Evolutionary conservation across 2,888 invertebrate genomes (phyloP).

Genomic region (Gymnosoma rotundatum): DNA sequence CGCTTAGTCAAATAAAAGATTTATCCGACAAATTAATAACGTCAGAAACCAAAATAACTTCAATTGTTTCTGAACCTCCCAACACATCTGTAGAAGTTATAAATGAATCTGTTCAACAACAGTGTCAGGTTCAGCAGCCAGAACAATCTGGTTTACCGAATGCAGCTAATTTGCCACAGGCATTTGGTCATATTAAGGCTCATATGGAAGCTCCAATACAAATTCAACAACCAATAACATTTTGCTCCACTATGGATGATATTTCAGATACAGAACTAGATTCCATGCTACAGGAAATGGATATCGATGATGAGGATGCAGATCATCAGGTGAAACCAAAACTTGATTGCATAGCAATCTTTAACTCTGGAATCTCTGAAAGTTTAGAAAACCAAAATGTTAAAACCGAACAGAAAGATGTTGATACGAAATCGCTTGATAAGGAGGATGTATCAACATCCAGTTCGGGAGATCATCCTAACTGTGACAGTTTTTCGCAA

Average conservation of each 20-base stretch:
- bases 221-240: conserved; percentile 77
- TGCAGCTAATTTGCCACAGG: conserved; percentile 53
- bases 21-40: conserved; percentile 32
- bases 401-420: not conserved
- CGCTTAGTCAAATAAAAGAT: conserved; percentile 68
- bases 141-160: conserved; percentile 19
- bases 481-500: conserved; percentile 82
- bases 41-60: conserved; percentile 15
- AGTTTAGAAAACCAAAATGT: not conserved
- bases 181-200: conserved; percentile 16
- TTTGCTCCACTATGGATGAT: conserved; percentile 82
- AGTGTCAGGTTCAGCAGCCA: not conserved
- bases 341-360: not conserved
- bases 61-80: conserved; percentile 34
- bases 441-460: conserved; percentile 73
- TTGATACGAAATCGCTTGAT: not conserved
- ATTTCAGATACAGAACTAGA: conserved; percentile 82
- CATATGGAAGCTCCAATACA: conserved; percentile 18
- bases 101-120: conserved; percentile 42
- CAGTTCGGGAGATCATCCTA: conserved; percentile 76
- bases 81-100: conserved; percentile 56
- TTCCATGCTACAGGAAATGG: conserved; percentile 82
- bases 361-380: not conserved
- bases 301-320: conserved; percentile 75
- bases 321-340: conserved; percentile 37